Percentiles rank a stretch among this genome's conserved stretches.
These are phyloP conservation scores for Chironomus tentans DNA, from an alignment of 2,888 invertebrate species.

Conservation along the genomic window DNA sequence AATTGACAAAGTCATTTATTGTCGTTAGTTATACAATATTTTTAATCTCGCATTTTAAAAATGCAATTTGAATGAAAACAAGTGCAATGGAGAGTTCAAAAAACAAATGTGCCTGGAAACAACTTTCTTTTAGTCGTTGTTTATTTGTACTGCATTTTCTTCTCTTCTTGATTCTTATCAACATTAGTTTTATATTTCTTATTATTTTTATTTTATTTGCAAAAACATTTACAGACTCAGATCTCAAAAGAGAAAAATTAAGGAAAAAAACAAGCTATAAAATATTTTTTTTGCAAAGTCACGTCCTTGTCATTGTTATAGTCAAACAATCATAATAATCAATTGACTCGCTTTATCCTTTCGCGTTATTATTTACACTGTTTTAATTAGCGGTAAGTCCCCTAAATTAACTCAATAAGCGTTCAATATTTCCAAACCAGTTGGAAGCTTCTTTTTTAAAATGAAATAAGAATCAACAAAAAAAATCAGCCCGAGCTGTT, in stretches of 20 bases:
- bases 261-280: background rate
- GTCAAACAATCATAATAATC: no score
- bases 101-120: background rate
- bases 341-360: no score
- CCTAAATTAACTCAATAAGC: background rate
- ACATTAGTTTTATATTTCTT: no score
- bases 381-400: background rate
- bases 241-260: no score
- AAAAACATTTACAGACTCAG: no score
- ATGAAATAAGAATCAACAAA: background rate
- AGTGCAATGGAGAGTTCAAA: no score
- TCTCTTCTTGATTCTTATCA: no score
- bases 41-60: background rate
- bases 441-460: background rate
- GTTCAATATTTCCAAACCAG: background rate
- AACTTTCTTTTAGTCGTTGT: background rate
- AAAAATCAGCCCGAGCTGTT: no score
- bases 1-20: slow-evolving; percentile 5
- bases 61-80: background rate
- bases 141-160: no score
- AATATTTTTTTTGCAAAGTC: background rate
- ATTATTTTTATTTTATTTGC: no score
- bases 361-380: no score
- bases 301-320: background rate
- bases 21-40: background rate